Base-by-base conservation (phyloP, 2,888 invertebrate genomes). In the Ochropleura plecta region DNA sequence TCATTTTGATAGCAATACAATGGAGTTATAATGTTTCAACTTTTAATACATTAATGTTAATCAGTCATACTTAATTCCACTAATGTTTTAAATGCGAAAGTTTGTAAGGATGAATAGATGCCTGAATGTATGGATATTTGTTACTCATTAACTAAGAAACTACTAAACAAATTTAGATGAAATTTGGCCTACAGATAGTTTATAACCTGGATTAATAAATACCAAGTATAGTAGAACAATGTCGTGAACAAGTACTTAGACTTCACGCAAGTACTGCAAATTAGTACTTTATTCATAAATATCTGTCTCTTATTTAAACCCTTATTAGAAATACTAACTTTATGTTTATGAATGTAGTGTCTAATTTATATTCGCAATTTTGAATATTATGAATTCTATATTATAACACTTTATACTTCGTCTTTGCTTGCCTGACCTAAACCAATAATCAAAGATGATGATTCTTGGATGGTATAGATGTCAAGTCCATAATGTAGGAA, bases 1-100 rank as follows among this genome's bases (percentile, higher is more conserved):
- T 65, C 5, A 62, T 82, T 82, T 60, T 53, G 46, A 46, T 73
- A 48, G 40, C 10, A 2, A 18, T 18, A 20, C 7, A 49, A 40
- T 62, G 8, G 9, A 53, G 40, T 46, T 30, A 16, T 46, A 72
- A 49, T 78, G 6, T 46, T 72, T 44, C 55, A 30, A 6, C 20
- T 49, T 16, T 53, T 62, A 51, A 40, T 20, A 48, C 20, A 12
- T 55, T 53, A 70, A n/a, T 48, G 57, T 59, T 53, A 18, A 74
- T 65, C 40, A 42, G 20, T 40, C 64, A 48, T 30, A 14, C 14
- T 3, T 48, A 5, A 49, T 49, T 1, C 14, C 48, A 48, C 48
- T 48, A 1, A 48, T 30, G 30, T 30, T 30, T 30, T 30, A 30
- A 30, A 30, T 30, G 30, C 30, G 30, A 30, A 30, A 30, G 30